These are phyloP conservation scores for Chiloscyllium plagiosum DNA, from an alignment of 2,113 vertebrate genomes.

Conservation along the genomic window DNA sequence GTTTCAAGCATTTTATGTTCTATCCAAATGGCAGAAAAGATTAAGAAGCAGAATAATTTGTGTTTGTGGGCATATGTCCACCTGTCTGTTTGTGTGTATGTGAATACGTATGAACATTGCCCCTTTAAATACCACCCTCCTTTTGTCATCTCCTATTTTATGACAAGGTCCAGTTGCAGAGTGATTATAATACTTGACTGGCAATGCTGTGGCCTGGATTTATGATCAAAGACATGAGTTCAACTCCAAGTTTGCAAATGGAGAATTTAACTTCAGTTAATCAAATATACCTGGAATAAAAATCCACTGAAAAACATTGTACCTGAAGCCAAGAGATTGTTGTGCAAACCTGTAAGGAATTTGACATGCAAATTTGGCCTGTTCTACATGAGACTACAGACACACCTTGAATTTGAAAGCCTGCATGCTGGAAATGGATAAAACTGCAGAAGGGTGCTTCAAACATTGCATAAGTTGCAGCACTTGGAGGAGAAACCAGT, in stretches of 20 bases:
- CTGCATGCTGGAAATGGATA: background rate
- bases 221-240: background rate
- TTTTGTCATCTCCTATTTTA: background rate
- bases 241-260: background rate
- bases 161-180: background rate
- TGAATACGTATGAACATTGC: background rate
- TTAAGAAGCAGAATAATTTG: background rate
- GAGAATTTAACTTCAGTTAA: background rate
- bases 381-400: no score
- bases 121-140: background rate
- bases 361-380: background rate
- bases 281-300: no score
- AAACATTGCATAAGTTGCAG: background rate
- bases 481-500: background rate
- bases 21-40: background rate
- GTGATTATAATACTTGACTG: background rate
- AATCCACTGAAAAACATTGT: no score
- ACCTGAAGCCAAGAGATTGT: background rate
- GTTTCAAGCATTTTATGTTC: no score
- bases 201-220: background rate
- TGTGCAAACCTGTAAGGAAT: background rate
- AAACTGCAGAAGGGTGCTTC: background rate
- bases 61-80: background rate
- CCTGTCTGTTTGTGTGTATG: background rate
- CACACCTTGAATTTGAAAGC: background rate